Evolutionary conservation across 2,113 vertebrate species (phyloP), one percentile per base, ranked within the genome.

Genomic region (Paramisgurnus dabryanus): DNA sequence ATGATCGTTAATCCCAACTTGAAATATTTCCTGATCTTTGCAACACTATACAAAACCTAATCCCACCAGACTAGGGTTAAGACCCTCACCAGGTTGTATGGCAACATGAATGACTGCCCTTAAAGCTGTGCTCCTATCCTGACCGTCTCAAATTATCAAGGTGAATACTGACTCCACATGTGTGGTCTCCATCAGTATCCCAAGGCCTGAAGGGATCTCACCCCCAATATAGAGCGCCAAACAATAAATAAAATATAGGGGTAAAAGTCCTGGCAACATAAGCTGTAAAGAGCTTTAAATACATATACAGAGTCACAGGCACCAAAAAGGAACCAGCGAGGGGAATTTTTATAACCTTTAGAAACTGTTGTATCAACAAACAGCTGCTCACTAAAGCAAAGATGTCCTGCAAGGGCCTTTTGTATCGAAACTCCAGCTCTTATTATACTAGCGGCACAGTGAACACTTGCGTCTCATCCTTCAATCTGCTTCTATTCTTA

Each of bases 111-210:
- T 58, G 55, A 58, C 55, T n/a, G 1, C 55, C 55, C 55, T 18
- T n/a, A 58, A 72, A 17, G 63, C 87, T 86, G 86, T 87, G 86
- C 84, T 88, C 85, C 86, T 89, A 85, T 86, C 50, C 84, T 87
- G 89, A 87, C 89, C 85, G 87, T 89, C 88, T 91, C 87, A 88
- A 88, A 91, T 91, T 91, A 92, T 90, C 91, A 86, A 85, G 78
- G 87, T 87, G 90, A 91, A 91, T 87, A 90, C 89, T 87, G 86
- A 88, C 82, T 85, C 90, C 87, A 88, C 90, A 89, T 91, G 92
- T 92, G 91, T 91, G 92, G 91, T 92, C 92, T 86, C 82, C 83
- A 83, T 90, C 84, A 82, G 85, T 87, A 87, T 77, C 45, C 64
- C 58, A 53, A 57, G 66, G 81, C 80, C 80, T 60, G 82, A 81